Conservation (phyloP, 2,113 vertebrate genomes). For the Colossoma macropomum region DNA sequence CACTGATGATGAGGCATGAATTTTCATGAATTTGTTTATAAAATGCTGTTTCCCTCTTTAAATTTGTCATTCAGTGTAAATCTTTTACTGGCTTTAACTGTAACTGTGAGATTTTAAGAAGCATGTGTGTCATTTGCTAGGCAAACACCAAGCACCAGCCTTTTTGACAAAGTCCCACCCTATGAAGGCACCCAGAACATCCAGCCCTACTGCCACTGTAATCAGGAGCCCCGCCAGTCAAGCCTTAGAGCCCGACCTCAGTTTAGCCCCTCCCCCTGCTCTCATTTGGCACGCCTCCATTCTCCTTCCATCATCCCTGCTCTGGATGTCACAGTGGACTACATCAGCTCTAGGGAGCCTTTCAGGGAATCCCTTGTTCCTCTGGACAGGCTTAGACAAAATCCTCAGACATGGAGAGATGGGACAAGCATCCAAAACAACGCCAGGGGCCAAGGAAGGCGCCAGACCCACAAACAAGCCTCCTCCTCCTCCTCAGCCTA, state of each 20-base stretch:
- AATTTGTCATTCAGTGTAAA: too few relatives aligned
- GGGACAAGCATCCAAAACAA: constrained; percentile 11
- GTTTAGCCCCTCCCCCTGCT: constrained; percentile 70
- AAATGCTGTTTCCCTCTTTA: too few relatives aligned
- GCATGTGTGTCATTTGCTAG: constrained; percentile 66
- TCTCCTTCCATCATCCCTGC: constrained; percentile 81
- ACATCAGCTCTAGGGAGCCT: constrained; percentile 72
- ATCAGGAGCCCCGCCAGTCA: constrained; percentile 47
- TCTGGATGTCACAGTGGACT: constrained; percentile 85
- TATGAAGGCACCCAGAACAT: constrained; percentile 57
- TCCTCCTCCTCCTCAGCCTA: constrained; percentile 60
- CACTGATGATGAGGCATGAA: too few relatives aligned
- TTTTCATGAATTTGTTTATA: too few relatives aligned
- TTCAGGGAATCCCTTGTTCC: constrained; percentile 30
- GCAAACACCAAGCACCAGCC: constrained; percentile 83
- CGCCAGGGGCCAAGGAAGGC: constrained; percentile 61
- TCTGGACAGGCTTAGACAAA: not conserved
- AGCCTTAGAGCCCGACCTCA: constrained; percentile 55
- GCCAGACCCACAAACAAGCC: constrained; percentile 67
- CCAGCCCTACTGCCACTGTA: constrained; percentile 78
- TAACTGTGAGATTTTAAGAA: not conserved
- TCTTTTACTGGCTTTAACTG: too few relatives aligned
- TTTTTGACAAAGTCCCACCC: constrained; percentile 82
- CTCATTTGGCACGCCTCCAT: constrained; percentile 62
- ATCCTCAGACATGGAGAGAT: not conserved